Evolutionary conservation across 2,888 invertebrate genomes (phyloP).

Genomic region (Strigamia crassipes): DNA sequence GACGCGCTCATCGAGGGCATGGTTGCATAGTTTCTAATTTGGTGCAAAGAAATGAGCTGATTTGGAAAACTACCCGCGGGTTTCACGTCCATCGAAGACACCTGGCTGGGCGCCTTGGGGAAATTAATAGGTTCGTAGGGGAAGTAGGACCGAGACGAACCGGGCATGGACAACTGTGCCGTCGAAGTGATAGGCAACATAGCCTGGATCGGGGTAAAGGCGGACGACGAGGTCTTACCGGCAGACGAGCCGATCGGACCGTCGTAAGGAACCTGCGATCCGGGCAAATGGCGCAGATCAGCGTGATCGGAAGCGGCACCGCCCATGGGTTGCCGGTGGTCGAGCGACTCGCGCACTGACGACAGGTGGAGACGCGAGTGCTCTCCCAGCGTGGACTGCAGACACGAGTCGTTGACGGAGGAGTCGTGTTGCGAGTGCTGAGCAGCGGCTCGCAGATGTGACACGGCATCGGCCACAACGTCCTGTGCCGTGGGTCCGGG

Average conservation of each 20-base stretch:
- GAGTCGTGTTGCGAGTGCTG: conserved; percentile 47
- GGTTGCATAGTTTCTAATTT: conserved; percentile 94
- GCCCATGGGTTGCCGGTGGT: conserved; percentile 48
- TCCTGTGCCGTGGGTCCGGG: conserved; percentile 17
- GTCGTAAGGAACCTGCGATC: conserved; percentile 51
- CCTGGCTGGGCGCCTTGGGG: conserved; percentile 66
- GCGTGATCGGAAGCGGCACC: conserved; percentile 51
- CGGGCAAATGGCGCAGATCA: conserved; percentile 52
- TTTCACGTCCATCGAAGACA: conserved; percentile 58
- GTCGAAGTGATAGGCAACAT: conserved; percentile 54
- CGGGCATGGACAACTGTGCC: conserved; percentile 54
- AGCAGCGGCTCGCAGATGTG: conserved; percentile 33
- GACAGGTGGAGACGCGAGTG: conserved; percentile 49
- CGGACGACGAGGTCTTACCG: conserved; percentile 60
- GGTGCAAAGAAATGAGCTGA: conserved; percentile 91
- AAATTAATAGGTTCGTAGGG: conserved; percentile 89
- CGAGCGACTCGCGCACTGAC: conserved; percentile 51
- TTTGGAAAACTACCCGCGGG: conserved; percentile 75
- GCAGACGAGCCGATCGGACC: conserved; percentile 46
- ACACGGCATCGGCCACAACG: conserved; percentile 22
- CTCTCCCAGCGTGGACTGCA: conserved; percentile 47
- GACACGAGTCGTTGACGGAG: conserved; percentile 48
- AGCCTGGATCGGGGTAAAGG: conserved; percentile 86
- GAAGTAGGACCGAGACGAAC: conserved; percentile 64
- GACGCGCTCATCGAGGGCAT: conserved; percentile 77